Base-by-base conservation (phyloP, 2,888 invertebrate species). In the Rosalia funebris region DNA sequence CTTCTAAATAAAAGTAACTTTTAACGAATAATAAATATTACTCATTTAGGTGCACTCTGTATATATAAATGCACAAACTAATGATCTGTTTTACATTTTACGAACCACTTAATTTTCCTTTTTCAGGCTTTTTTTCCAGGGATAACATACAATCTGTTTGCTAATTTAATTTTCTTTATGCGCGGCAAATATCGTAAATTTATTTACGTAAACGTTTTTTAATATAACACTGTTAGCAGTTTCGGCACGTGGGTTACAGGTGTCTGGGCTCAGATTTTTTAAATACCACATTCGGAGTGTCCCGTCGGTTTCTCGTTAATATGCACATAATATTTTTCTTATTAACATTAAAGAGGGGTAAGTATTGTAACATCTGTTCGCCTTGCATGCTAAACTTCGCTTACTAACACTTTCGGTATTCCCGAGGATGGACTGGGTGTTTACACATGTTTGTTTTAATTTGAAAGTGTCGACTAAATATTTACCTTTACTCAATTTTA, bases 41-140 rank as follows among this genome's bases (percentile, higher is more conserved):
- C 42, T 47, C 45, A n/a, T n/a, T n/a, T 56, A 58, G 45, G 48
- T 12, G 56, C 64, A 64, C 56, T 25, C 41, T 57, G 54, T 62
- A 44, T n/a, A n/a, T 31, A 62, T 60, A 60, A 44, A 55, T 25
- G 62, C 62, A 65, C 68, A 68, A 56, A 62, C 61, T 63, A 68
- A 68, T 56, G 57, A 59, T 58, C 36, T 25, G n/a, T n/a, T 62
- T n/a, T n/a, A n/a, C n/a, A n/a, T n/a, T n/a, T n/a, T n/a, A n/a
- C n/a, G n/a, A n/a, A n/a, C n/a, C n/a, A n/a, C n/a, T n/a, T 25
- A 57, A 50, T 16, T 44, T 34, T 39, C 17, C 19, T 41, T 17
- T 19, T 48, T 20, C 19, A 48, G 37, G 36, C 25, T 25, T 11
- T n/a, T 34, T n/a, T n/a, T 34, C 11, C 11, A 34, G 34, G 34